Percentiles rank a stretch among this genome's conserved stretches.
Conservation (phyloP, 2,797 vertebrate species). For the Dromococcyx pavoninus region DNA sequence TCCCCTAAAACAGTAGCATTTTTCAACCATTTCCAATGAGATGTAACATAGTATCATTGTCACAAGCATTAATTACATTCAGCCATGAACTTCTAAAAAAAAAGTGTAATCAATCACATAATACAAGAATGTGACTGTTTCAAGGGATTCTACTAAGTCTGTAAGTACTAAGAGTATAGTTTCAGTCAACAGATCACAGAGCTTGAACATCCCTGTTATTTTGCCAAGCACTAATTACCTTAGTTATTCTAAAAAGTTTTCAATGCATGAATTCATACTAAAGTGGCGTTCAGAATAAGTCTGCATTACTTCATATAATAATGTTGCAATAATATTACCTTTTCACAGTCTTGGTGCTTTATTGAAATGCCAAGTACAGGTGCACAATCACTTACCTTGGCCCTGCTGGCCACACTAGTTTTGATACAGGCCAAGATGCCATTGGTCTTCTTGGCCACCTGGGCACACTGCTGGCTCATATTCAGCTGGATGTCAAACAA, state of each 20-base stretch:
- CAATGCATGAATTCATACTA: not conserved
- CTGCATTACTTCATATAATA: not conserved
- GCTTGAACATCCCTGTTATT: not conserved
- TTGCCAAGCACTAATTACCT: not conserved
- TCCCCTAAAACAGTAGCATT: not conserved
- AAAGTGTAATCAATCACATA: conserved; percentile 13
- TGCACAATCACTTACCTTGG: no score
- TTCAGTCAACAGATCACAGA: conserved; percentile 15
- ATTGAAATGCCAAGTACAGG: not conserved
- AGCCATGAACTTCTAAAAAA: conserved; percentile 12
- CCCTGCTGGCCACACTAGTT: no score
- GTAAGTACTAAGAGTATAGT: not conserved
- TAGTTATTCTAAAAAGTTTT: not conserved
- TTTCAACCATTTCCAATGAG: conserved; percentile 2
- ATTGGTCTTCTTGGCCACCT: no score
- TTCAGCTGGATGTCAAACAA: no score
- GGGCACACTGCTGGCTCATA: no score
- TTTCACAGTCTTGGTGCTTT: not conserved
- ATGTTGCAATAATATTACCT: not conserved
- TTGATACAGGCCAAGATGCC: no score
- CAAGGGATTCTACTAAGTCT: not conserved
- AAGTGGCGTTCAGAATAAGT: not conserved
- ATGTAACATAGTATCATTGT: not conserved
- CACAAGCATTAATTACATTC: not conserved
- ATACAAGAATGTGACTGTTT: not conserved